A percentile compares a stretch with the other conserved stretches of the same genome.
phyloP scores from a whole-genome alignment of 2,888 invertebrate species.

The Apotomis turbidana region DNA sequence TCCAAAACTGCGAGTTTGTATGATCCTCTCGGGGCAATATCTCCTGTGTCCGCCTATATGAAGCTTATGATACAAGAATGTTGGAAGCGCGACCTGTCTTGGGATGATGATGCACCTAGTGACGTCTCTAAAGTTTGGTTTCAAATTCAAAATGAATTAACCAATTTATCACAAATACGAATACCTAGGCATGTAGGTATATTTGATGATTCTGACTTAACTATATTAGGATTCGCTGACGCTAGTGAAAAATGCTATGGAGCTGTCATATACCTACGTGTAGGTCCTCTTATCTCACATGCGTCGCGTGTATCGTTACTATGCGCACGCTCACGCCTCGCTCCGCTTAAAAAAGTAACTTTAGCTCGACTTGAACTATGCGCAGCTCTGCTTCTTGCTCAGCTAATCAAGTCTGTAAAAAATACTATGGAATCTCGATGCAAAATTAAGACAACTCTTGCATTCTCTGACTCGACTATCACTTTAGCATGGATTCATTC shows the following conservation, averaged over 20 bases:
- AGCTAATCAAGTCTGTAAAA: constrained; percentile 6
- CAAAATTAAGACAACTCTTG: constrained; percentile 13
- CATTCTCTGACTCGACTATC: constrained; percentile 42
- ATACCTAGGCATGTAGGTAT: constrained; percentile 9
- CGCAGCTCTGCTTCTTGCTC: constrained; percentile 21
- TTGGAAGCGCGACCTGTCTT: constrained; percentile 22
- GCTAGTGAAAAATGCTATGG: constrained; percentile 29
- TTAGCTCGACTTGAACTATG: constrained; percentile 37
- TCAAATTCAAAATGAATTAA: neutral
- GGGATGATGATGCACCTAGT: constrained; percentile 26
- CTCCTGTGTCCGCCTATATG: constrained; percentile 14
- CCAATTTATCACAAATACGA: neutral
- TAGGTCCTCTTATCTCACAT: too few relatives aligned
- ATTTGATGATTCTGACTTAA: neutral
- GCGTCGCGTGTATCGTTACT: neutral
- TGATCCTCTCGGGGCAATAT: constrained; percentile 11
- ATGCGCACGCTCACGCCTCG: neutral
- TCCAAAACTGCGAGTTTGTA: constrained; percentile 16
- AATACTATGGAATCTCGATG: neutral
- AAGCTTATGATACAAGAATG: constrained; percentile 24
- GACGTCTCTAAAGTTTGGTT: neutral
- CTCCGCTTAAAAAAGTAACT: constrained; percentile 8
- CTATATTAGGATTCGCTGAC: constrained; percentile 17
- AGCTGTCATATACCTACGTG: constrained; percentile 2
- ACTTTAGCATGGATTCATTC: constrained; percentile 43